Evolutionary conservation across 1,140 invertebrate genomes (phyloP), one percentile per base, ranked within the genome.

Genomic region (Brachystomella parvula): DNA sequence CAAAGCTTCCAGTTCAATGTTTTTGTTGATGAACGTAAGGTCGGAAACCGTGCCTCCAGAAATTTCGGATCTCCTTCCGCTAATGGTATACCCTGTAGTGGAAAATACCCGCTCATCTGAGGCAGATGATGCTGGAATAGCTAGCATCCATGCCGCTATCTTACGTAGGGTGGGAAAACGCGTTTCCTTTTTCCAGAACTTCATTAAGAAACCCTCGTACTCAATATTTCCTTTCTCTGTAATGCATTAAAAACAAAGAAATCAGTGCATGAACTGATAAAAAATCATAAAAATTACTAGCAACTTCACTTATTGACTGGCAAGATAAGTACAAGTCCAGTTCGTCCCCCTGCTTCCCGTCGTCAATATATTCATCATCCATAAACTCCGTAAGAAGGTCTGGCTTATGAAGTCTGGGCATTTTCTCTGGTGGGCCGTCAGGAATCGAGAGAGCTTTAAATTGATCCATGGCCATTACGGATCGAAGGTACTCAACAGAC

Each of bases 41-140:
- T 64, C 53, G 26, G 63, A 56, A 3, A 64, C 2, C 6, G 63
- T 64, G 2, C 32, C n/a, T 3, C 63, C 49, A 3, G 12, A 3
- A 17, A 64, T 6, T 21, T 64, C 63, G 17, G 63, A 26, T 31
- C 63, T 30, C 9, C 63, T 2, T 6, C 30, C 2, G n/a, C 3
- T 57, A 2, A 64, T 17, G 6, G 28, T 64, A 32, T 17, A 29
- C 29, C 63, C 63, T 2, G 63, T 64, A 3, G 30, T 57, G 6
- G 63, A 64, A 64, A 64, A 64, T 3, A 64, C 63, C 57, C 63
- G 29, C 28, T 64, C 63, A 57, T 64, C 63, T 3, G 47, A 32
- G 12, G 53, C 32, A 24, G 3, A 28, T 3, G 63, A 64, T 12
- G 63, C 63, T 24, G 63, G 49, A 35, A 64, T 57, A 2, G 63